Conservation (phyloP, 2,113 vertebrate genomes). For the Cheirogaleus medius region DNA sequence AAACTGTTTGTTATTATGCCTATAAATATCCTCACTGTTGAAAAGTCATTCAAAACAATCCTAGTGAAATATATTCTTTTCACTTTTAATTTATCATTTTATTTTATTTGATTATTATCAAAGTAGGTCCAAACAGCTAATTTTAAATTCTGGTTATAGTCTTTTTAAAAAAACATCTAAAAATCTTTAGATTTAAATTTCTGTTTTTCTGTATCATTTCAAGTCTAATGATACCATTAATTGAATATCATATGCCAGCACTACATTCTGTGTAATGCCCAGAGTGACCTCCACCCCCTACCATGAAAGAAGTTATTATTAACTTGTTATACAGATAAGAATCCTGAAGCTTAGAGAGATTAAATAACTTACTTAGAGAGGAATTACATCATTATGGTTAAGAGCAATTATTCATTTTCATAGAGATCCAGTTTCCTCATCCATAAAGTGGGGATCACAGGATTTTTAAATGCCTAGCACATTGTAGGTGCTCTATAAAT, state of each 20-base stretch:
- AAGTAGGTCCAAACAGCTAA: background rate
- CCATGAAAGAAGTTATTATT: background rate
- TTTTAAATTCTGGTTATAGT: background rate
- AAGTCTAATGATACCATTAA: background rate
- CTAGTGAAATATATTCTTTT: background rate
- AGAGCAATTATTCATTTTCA: background rate
- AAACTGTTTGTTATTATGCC: background rate
- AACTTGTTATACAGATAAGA: background rate
- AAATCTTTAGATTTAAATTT: slow-evolving; percentile 50
- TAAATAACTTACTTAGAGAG: background rate
- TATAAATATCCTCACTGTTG: slow-evolving; percentile 1
- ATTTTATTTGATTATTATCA: slow-evolving; percentile 22
- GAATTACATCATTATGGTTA: background rate
- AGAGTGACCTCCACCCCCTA: background rate
- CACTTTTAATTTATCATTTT: background rate
- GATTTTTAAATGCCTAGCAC: background rate
- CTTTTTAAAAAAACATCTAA: background rate
- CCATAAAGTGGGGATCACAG: background rate
- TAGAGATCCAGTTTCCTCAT: background rate
- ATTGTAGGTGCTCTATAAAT: background rate
- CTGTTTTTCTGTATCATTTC: background rate
- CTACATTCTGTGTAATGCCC: background rate
- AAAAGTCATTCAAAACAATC: background rate
- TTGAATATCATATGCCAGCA: background rate
- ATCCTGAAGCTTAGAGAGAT: background rate